Evolutionary conservation across 2,113 vertebrate species (phyloP).

Genomic region (Galbula dea): DNA sequence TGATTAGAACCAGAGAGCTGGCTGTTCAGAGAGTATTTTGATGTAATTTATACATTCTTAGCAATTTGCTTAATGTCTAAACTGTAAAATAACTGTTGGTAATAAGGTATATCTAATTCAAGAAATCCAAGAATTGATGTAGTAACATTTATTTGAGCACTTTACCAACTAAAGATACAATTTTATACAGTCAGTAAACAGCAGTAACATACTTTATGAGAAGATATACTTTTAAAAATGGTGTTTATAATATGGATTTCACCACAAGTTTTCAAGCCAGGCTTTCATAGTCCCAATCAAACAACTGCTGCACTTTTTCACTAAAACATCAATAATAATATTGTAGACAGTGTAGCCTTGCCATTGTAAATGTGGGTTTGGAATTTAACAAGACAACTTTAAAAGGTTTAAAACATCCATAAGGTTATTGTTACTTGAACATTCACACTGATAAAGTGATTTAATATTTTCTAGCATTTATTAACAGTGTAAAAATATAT

Average conservation of each 20-base stretch:
- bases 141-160: constrained; percentile 76
- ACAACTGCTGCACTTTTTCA: constrained; percentile 26
- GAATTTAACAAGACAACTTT: constrained; percentile 47
- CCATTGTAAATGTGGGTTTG: constrained; percentile 37
- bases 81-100: background rate
- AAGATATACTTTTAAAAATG: constrained; percentile 36
- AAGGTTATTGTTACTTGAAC: constrained; percentile 41
- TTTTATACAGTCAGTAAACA: constrained; percentile 59
- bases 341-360: constrained; percentile 17
- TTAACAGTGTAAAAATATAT: constrained; percentile 79
- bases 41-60: background rate
- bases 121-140: background rate
- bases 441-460: constrained; percentile 65
- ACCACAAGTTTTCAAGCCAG: constrained; percentile 45
- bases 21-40: background rate
- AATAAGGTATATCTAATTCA: background rate
- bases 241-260: constrained; percentile 34
- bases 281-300: constrained; percentile 44
- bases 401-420: constrained; percentile 34
- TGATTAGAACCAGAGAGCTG: background rate
- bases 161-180: constrained; percentile 64
- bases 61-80: background rate
- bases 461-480: constrained; percentile 64
- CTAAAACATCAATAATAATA: constrained; percentile 28
- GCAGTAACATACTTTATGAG: constrained; percentile 45